Evolutionary conservation across 2,888 invertebrate species (phyloP), one percentile per base, ranked within the genome.

Genomic region (Coenonympha glycerion): DNA sequence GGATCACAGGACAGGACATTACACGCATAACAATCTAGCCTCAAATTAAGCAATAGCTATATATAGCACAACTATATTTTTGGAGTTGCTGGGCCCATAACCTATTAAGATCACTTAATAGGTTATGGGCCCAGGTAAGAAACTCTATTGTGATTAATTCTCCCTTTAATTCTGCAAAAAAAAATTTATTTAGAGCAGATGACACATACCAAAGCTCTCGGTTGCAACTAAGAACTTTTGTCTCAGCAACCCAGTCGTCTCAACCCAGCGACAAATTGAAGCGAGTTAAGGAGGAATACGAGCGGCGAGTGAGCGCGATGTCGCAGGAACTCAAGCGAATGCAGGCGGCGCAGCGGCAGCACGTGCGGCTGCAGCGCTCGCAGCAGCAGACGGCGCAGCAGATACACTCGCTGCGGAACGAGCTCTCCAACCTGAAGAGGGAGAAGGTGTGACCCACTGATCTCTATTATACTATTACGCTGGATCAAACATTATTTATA

Each of bases 301-400:
- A 98, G 70, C 90, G 92, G 30, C 95, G 95, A 65, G 85, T 98
- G 45, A 83, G 89, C 9, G 90, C 91, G 18, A 93, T 98, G 93
- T 93, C 96, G 65, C 91, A 92, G 49, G 97, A 98, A 73, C 80
- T 97, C 70, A 92, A 93, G 69, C 90, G 94, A 57, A 82, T 97
- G 59, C 95, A 97, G 71, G 90, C 92, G 0, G 95, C 97, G 2
- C 95, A 96, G 72, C 92, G 93, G 57, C 97, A 98, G 68, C 97
- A 98, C 79, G 90, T 94, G 19, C 91, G 95, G 37, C 88, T 98
- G 61, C 90, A 97, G 62, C 90, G 93, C 62, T 93, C 92, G 68
- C 94, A 95, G 57, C 91, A 92, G 57, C 95, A 96, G 68, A 97
- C 98, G 70, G 97, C 97, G 78, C 94, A 94, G 55, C 97, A 98